These are phyloP conservation scores for Folsomia manolachei DNA, from an alignment of 2,888 invertebrate species.

Conservation along the genomic window DNA sequence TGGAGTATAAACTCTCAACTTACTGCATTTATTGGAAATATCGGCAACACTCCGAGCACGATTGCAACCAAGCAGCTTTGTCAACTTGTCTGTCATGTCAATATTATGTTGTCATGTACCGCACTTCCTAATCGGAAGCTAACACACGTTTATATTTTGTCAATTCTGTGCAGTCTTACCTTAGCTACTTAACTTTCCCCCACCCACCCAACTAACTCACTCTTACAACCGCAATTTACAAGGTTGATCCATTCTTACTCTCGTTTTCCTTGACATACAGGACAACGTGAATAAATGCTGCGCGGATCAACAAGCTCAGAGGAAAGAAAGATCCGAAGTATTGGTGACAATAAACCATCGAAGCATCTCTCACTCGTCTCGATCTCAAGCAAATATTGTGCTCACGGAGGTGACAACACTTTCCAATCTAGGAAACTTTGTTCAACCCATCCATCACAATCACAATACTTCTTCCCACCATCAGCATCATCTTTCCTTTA, in stretches of 20 bases:
- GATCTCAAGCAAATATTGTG: conserved; percentile 39
- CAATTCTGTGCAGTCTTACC: not conserved
- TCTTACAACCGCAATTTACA: too few species aligned
- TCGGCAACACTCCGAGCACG: too few species aligned
- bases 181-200: not conserved
- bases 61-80: too few species aligned
- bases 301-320: conserved; percentile 27
- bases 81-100: not conserved
- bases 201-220: not conserved
- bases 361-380: conserved; percentile 39
- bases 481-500: conserved; percentile 1
- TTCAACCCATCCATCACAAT: conserved; percentile 19
- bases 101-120: not conserved
- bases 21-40: too few species aligned
- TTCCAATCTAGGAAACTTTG: not conserved
- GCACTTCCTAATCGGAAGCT: too few species aligned
- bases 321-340: conserved; percentile 26
- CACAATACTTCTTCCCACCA: conserved; percentile 10
- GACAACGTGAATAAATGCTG: conserved; percentile 46
- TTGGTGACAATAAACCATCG: conserved; percentile 16
- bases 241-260: not conserved
- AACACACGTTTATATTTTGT: too few species aligned
- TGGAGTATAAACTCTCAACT: too few species aligned
- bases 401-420: conserved; percentile 40
- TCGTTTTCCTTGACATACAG: conserved; percentile 23